A percentile compares a stretch with the other conserved stretches of the same genome.
Evolutionary conservation across 1,140 invertebrate genomes (phyloP).

Genomic region (Drosophila pseudoobscura): DNA sequence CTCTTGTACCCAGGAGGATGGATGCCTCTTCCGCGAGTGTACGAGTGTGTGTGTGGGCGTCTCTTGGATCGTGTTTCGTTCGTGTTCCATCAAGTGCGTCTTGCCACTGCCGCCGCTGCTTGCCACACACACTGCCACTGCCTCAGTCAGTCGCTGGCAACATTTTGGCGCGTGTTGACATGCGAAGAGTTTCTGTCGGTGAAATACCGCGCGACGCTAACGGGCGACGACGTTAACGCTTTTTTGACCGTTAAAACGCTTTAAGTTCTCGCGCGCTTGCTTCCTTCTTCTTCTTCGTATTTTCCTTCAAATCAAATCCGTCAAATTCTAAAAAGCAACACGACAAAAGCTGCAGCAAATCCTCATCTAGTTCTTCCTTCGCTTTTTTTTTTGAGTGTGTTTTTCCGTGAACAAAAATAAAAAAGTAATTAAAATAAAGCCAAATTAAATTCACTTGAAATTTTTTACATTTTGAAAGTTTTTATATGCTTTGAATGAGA

Average conservation of each 20-base stretch:
- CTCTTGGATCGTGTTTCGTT: conserved; percentile 3
- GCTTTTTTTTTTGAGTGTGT: conserved; percentile 31
- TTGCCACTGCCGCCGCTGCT: conserved; percentile 9
- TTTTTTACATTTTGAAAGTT: too few relatives aligned
- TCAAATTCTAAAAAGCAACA: background rate
- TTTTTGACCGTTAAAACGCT: conserved; percentile 65
- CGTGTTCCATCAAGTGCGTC: too few relatives aligned
- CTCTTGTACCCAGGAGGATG: conserved; percentile 31
- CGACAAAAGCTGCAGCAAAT: conserved; percentile 37
- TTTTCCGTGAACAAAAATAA: conserved; percentile 15
- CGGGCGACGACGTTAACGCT: conserved; percentile 52
- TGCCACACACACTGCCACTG: conserved; percentile 3
- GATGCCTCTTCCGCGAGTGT: conserved; percentile 1
- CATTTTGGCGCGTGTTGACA: conserved; percentile 83
- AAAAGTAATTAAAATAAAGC: conserved; percentile 35
- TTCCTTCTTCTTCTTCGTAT: conserved; percentile 9
- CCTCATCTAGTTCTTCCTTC: background rate
- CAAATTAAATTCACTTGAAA: background rate
- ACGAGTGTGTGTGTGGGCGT: conserved; percentile 7
- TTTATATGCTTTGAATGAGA: too few relatives aligned
- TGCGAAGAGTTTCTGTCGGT: conserved; percentile 63
- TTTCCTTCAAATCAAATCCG: background rate
- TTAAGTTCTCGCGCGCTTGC: conserved; percentile 58
- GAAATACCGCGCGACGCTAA: conserved; percentile 28
- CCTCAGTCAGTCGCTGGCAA: conserved; percentile 76